Evolutionary conservation across 2,888 invertebrate genomes (phyloP).

Genomic region (Drosophila parthenogenetica): DNA sequence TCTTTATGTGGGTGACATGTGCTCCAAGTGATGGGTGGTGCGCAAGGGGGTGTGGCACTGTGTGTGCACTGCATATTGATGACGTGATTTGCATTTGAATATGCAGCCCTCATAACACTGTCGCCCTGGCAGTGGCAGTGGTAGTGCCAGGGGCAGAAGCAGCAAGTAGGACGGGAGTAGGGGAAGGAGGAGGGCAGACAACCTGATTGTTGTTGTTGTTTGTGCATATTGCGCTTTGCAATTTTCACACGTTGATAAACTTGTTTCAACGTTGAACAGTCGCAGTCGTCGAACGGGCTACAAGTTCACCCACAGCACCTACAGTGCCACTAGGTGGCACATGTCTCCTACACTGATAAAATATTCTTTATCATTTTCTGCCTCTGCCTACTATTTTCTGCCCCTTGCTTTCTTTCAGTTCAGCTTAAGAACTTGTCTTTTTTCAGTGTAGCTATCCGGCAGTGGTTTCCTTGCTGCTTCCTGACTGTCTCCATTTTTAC

Average conservation of each 20-base stretch:
- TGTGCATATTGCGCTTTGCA: slow-evolving; percentile 64
- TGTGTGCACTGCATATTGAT: slow-evolving; percentile 74
- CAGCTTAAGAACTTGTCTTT: not conserved
- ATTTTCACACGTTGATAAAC: slow-evolving; percentile 81
- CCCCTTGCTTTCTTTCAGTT: not conserved
- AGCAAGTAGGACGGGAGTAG: slow-evolving; percentile 2
- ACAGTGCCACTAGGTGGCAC: slow-evolving; percentile 7
- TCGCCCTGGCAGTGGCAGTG: not conserved
- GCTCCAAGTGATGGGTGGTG: not conserved
- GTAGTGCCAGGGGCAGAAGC: not conserved
- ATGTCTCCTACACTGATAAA: not conserved
- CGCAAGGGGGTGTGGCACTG: not conserved
- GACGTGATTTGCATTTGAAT: slow-evolving; percentile 82
- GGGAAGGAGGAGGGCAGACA: slow-evolving; percentile 6
- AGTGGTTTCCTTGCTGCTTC: not conserved
- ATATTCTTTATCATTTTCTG: no score
- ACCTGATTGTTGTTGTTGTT: slow-evolving; percentile 29
- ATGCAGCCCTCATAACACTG: slow-evolving; percentile 58
- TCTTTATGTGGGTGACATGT: slow-evolving; percentile 6
- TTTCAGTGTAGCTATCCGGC: not conserved
- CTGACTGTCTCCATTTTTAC: slow-evolving; percentile 3
- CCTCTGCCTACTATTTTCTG: not conserved
- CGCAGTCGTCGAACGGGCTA: slow-evolving; percentile 20
- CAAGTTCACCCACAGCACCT: slow-evolving; percentile 31
- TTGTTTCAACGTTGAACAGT: slow-evolving; percentile 69